Evolutionary conservation across 2,888 invertebrate genomes (phyloP), one percentile per base, ranked within the genome.

Genomic region (Melitaea athalia): DNA sequence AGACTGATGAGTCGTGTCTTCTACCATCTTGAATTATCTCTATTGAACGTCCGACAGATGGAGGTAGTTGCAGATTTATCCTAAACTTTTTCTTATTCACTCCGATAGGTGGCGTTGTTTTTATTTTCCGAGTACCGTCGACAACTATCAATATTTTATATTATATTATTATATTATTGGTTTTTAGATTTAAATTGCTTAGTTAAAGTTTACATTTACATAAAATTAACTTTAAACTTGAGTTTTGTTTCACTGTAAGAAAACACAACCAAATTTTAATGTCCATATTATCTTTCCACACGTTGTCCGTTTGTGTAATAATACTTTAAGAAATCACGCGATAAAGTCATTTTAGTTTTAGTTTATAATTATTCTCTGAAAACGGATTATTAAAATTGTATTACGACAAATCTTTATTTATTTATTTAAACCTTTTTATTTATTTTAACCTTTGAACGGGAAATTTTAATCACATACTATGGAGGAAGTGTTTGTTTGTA

Each of bases 1-100:
- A 38, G 81, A 64, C 73, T 83, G 83, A 76, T 82, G 78, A 71
- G 33, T 49, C 7, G 81, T 85, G 63, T 88, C 91, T 60, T 92
- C 92, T 68, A 91, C 91, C 92, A 92, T 91, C 52, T 70, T 79
- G 49, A 73, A 24, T 71, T 61, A 61, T 64, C 52, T 63, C 33
- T 57, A 57, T 70, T 65, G 3, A 43, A 15, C 31, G n/a, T 59
- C 53, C 33, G 31, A 63, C 6, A 55, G 24, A 24, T 59, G n/a
- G 59, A 57, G 53, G 33, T 59, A 10, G 31, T 55, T 55, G 53
- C 31, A 11, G 14, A 11, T 33, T 0, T 33, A 33, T 10, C 8
- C 47, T 12, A 17, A 12, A 43, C 43, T 3, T 5, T 24, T 59
- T 12, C 6, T 17, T n/a, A 6, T 6, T n/a, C 8, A 14, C 15